Percentiles rank a stretch among this genome's conserved stretches.
phyloP scores from a whole-genome alignment of 2,888 invertebrate genomes.

The Epinotia ramella region DNA sequence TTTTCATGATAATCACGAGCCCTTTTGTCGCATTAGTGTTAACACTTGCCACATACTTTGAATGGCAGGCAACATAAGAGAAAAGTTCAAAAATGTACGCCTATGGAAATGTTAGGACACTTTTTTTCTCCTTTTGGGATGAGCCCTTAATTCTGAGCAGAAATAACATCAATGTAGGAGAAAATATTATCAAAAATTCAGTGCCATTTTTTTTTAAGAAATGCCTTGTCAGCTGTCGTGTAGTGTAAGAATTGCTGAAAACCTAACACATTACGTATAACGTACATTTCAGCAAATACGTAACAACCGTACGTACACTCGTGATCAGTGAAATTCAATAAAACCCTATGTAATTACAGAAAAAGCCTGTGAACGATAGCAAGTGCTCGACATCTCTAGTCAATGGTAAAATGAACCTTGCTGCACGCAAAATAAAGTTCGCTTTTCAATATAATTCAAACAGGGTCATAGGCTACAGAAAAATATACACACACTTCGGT shows the following conservation, averaged over 20 bases:
- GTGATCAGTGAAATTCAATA: background rate
- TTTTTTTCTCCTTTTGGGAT: no score
- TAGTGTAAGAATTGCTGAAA: background rate
- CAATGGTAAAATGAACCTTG: background rate
- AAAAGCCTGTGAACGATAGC: conserved; percentile 11
- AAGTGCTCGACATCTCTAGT: background rate
- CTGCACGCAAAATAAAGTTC: background rate
- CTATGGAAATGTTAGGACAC: no score
- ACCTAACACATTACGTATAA: background rate
- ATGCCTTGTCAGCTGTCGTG: no score
- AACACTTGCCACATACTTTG: no score
- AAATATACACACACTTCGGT: conserved; percentile 5
- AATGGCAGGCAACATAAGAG: no score
- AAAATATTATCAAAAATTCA: no score
- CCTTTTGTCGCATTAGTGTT: no score
- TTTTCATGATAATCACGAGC: no score
- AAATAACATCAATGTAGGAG: no score
- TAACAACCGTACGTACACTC: background rate
- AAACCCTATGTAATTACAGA: conserved; percentile 1
- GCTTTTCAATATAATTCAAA: background rate
- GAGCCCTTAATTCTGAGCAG: no score
- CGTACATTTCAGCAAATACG: background rate
- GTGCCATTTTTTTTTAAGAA: no score
- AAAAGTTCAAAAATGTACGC: no score
- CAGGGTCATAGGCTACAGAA: background rate